phyloP scores from a whole-genome alignment of 2,113 vertebrate genomes.

The Tragelaphus imberbis region DNA sequence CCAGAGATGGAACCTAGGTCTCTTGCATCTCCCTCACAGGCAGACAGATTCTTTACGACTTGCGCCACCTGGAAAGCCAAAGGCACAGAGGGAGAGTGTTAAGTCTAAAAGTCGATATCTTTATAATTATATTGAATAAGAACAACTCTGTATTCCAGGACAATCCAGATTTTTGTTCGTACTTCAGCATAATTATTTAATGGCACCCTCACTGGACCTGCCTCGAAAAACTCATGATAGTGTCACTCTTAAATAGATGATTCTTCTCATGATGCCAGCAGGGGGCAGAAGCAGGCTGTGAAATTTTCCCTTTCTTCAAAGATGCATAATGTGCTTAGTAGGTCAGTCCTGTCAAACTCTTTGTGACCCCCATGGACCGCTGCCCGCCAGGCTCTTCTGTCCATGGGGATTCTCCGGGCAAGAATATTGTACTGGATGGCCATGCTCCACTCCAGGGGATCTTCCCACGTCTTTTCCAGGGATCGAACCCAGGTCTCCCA shows the following conservation, averaged over 20 bases:
- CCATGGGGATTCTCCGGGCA: not conserved
- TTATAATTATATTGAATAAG: not conserved
- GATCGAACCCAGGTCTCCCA: not conserved
- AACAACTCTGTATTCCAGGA: not conserved
- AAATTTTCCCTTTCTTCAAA: not conserved
- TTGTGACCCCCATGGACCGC: not conserved
- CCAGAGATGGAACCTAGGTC: not conserved
- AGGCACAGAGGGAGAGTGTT: not conserved
- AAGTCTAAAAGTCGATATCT: not conserved
- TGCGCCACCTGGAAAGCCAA: not conserved
- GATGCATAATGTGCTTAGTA: not conserved
- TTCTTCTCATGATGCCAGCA: not conserved
- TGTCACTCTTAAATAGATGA: not conserved
- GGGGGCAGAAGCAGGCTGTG: constrained; percentile 12
- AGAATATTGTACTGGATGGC: not conserved
- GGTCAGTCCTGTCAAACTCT: not conserved
- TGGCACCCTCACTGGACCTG: not conserved
- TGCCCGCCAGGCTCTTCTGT: not conserved
- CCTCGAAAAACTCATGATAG: not conserved
- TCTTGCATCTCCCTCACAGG: not conserved
- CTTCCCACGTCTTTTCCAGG: not conserved
- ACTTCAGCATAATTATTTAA: not conserved
- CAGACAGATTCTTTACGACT: not conserved
- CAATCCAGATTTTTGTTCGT: not conserved
- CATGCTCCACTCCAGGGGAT: not conserved